Conservation (phyloP, 2,797 vertebrate genomes). For the Sebastes steindachneri region DNA sequence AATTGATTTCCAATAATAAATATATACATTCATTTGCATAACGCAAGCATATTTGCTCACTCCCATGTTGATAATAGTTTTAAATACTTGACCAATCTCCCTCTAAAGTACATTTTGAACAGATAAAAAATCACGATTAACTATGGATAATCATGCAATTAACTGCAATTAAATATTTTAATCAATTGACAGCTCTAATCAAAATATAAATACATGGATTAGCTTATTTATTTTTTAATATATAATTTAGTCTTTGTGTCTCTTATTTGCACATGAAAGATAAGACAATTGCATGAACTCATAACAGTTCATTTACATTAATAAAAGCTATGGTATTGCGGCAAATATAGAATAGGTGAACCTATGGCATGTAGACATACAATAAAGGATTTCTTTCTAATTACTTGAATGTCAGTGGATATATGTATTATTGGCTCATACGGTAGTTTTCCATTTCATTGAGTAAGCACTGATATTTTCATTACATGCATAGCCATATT, state of each 20-base stretch:
- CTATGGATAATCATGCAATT: no score
- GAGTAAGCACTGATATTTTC: slow-evolving; percentile 13
- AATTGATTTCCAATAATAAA: no score
- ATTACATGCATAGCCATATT: slow-evolving; percentile 29
- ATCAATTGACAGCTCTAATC: no score
- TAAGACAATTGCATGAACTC: background rate
- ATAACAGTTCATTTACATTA: background rate
- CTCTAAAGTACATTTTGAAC: no score
- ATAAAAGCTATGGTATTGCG: background rate
- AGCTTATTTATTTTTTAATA: background rate
- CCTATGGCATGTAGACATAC: background rate
- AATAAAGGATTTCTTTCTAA: background rate
- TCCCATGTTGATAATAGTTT: no score
- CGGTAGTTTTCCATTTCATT: slow-evolving; percentile 12
- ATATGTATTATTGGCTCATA: slow-evolving; percentile 5
- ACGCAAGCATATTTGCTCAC: no score
- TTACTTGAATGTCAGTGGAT: slow-evolving; percentile 26
- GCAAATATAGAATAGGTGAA: background rate
- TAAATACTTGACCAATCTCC: no score
- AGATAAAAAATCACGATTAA: no score
- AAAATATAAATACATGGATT: background rate
- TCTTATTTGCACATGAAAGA: background rate
- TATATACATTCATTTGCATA: no score
- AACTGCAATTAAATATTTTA: no score
- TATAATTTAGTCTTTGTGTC: background rate